A percentile compares a stretch with the other conserved stretches of the same genome.
phyloP scores from a whole-genome alignment of 2,113 vertebrate genomes.

The Ciconia boyciana region DNA sequence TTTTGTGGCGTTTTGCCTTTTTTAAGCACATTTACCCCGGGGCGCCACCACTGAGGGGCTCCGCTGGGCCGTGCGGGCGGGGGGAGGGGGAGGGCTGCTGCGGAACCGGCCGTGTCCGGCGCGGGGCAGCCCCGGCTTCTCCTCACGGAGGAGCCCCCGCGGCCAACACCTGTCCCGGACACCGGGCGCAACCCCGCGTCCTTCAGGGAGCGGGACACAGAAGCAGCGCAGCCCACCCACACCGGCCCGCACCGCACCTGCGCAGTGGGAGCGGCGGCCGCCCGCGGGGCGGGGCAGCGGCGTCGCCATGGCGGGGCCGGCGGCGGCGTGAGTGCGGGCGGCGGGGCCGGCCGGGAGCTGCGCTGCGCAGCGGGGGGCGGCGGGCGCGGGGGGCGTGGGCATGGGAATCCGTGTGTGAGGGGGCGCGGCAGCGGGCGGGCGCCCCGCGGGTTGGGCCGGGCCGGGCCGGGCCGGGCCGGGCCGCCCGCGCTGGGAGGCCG shows the following conservation, averaged over 20 bases:
- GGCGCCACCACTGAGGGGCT: not conserved
- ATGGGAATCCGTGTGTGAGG: not conserved
- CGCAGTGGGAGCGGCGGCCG: not conserved
- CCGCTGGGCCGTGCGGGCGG: too few relatives aligned
- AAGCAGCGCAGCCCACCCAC: accelerated
- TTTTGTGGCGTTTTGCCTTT: not conserved
- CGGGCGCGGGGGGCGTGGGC: not conserved
- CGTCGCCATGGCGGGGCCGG: not conserved
- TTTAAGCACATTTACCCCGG: accelerated
- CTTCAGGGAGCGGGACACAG: accelerated
- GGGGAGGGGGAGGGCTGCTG: too few relatives aligned
- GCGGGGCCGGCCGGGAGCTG: not conserved
- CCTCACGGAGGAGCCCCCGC: not conserved
- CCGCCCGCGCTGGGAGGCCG: not conserved
- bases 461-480: too few relatives aligned
- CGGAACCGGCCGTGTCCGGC: not conserved
- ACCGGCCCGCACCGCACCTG: not conserved
- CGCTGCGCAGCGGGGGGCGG: not conserved
- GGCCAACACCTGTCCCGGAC: accelerated
- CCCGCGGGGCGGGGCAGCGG: not conserved
- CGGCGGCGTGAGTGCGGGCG: not conserved
- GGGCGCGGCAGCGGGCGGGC: too few relatives aligned
- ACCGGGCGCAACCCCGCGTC: accelerated
- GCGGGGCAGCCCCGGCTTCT: not conserved
- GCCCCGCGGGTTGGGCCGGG: too few relatives aligned